Evolutionary conservation across 2,888 invertebrate species (phyloP).

Genomic region (Unio delphinus): DNA sequence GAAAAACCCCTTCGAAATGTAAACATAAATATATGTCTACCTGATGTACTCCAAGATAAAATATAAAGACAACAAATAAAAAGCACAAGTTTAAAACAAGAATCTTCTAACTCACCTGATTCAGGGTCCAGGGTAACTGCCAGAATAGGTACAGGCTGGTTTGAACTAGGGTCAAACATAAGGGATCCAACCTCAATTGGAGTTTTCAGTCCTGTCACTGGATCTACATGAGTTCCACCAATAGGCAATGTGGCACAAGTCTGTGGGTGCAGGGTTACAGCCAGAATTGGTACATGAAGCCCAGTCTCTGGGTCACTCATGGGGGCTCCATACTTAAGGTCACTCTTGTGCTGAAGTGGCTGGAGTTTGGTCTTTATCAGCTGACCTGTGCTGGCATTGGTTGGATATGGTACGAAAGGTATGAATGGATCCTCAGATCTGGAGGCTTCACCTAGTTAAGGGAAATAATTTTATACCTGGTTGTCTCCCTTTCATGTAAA

Average conservation of each 20-base stretch:
- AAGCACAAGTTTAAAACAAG: too few relatives aligned
- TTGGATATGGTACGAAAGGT: conserved; percentile 65
- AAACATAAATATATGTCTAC: too few relatives aligned
- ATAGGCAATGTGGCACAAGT: conserved; percentile 64
- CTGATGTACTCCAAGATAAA: too few relatives aligned
- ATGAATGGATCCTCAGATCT: conserved; percentile 58
- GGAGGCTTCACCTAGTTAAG: conserved; percentile 57
- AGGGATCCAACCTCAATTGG: conserved; percentile 67
- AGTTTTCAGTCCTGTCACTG: conserved; percentile 65
- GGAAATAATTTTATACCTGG: neutral
- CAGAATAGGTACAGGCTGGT: conserved; percentile 65
- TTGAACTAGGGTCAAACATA: conserved; percentile 65
- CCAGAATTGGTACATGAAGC: conserved; percentile 66
- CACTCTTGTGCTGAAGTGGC: conserved; percentile 54
- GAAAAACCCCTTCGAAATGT: too few relatives aligned
- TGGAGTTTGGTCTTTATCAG: conserved; percentile 56
- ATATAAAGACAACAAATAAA: too few relatives aligned
- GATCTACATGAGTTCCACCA: conserved; percentile 66
- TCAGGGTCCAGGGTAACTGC: conserved; percentile 60
- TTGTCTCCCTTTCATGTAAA: too few relatives aligned
- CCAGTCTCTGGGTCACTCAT: conserved; percentile 64
- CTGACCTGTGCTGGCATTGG: conserved; percentile 45
- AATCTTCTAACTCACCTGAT: conserved; percentile 47
- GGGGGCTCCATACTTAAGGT: conserved; percentile 60
- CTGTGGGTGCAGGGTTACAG: conserved; percentile 65